Evolutionary conservation across 2,113 vertebrate genomes (phyloP).

Genomic region (Falcunculus frontatus): DNA sequence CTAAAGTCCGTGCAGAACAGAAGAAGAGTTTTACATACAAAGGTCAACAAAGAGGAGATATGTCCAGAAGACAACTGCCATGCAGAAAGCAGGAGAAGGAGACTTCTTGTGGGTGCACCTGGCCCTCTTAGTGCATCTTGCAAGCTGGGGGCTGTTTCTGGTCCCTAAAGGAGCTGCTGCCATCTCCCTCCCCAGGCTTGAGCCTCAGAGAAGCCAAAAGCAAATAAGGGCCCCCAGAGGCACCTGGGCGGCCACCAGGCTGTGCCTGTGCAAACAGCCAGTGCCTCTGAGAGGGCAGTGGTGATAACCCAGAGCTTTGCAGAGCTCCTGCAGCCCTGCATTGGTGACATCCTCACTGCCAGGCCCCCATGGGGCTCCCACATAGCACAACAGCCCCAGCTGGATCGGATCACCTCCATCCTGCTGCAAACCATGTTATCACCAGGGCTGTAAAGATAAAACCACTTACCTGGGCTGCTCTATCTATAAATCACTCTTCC

Average conservation of each 20-base stretch:
- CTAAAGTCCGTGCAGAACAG: neutral
- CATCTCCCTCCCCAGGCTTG: neutral
- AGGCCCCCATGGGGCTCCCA: rapidly evolving
- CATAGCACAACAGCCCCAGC: neutral
- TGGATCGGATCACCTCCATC: neutral
- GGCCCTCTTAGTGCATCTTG: neutral
- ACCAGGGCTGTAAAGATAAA: neutral
- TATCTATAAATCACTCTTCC: neutral
- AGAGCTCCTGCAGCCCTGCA: neutral
- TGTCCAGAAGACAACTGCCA: neutral
- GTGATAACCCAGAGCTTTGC: neutral
- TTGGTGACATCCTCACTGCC: neutral
- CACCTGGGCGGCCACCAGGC: rapidly evolving
- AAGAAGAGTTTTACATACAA: neutral
- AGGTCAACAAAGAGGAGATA: neutral
- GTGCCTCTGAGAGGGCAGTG: neutral
- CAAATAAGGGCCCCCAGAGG: neutral
- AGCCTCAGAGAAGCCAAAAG: neutral
- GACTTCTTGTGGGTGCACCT: neutral
- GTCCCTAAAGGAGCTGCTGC: neutral
- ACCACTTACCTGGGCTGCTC: neutral
- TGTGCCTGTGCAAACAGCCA: neutral
- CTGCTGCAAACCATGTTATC: neutral
- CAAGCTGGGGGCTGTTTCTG: neutral
- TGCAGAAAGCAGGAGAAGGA: neutral